Base-by-base conservation (phyloP, 92 coral and sea anemone genomes). In the Porites evermanni region DNA sequence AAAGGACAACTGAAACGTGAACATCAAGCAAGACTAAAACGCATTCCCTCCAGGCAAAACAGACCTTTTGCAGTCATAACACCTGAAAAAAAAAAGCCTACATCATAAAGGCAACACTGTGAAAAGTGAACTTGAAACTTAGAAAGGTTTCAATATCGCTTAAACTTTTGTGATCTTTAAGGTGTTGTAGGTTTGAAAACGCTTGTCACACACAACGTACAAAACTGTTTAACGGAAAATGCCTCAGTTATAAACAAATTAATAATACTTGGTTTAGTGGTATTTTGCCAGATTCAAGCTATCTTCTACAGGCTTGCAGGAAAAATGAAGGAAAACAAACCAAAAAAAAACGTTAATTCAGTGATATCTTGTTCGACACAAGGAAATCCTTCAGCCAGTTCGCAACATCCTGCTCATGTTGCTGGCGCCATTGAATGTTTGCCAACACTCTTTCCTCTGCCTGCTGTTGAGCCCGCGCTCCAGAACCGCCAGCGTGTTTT, bases 401-500 rank as follows among this genome's bases (percentile, higher is more conserved):
- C 58, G 78, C 93, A 23, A 96, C 69, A 16, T 77, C 94, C 80
- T 94, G 64, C 72, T 96, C 98, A 79, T 92, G 91, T 2, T 78
- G 90, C 17, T 72, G 65, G 53, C 95, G 90, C 98, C 98, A 96
- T 64, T 94, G 77, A 19, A 96, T 91, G 79, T 92, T 96, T 20
- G 95, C 87, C 81, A 86, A 88, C 56, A 94, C 93, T 14, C 87
- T 86, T 52, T 96, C 98, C 13, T 86, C 74, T 50, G 93, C 87
- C 73, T 96, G 98, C 26, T 86, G 70, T 67, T 89, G 88, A 61
- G 98, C 96, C 18, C 96, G 98, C 73, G 96, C 74, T 1, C 94
- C 98, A 20, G 98, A 91, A 19, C 93, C 91, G 21, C 81, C 91
- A 23, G 73, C 21, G 74, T 89, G 59, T 44, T 77, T 82, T 17